Evolutionary conservation across 2,113 vertebrate genomes (phyloP).

Genomic region (Haemorhous mexicanus): DNA sequence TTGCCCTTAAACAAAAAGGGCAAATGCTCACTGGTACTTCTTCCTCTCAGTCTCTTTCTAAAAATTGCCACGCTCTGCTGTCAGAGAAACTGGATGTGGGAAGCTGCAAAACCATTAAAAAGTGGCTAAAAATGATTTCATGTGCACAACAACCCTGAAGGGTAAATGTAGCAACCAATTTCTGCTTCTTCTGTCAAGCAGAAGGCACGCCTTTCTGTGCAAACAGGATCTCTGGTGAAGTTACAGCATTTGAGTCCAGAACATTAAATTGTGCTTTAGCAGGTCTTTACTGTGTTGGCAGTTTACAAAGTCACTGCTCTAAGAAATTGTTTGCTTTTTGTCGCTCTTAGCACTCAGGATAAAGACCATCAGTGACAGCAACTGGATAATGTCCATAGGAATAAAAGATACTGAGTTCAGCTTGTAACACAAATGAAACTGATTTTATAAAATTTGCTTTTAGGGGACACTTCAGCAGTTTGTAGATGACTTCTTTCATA

Average conservation of each 20-base stretch:
- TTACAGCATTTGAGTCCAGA: background rate
- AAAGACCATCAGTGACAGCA: background rate
- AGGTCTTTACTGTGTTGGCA: background rate
- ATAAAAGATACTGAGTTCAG: background rate
- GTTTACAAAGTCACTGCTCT: background rate
- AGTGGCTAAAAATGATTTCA: background rate
- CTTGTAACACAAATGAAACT: background rate
- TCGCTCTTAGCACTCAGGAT: background rate
- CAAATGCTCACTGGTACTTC: background rate
- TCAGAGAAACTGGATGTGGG: background rate
- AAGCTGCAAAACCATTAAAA: background rate
- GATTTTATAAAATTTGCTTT: background rate
- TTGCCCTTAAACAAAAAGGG: background rate
- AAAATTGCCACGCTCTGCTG: background rate
- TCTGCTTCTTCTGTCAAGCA: background rate
- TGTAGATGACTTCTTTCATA: conserved; percentile 96
- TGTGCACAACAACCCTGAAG: accelerated
- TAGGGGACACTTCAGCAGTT: conserved; percentile 98
- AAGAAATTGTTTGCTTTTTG: background rate
- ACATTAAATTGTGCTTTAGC: background rate
- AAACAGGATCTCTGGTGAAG: background rate
- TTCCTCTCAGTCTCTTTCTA: background rate
- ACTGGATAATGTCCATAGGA: background rate
- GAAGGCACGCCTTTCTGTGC: background rate
- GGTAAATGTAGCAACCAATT: background rate